A percentile compares a stretch with the other conserved stretches of the same genome.
These are phyloP conservation scores for Oophaga sylvatica DNA, from an alignment of 2,797 vertebrate genomes.

Conservation along the genomic window DNA sequence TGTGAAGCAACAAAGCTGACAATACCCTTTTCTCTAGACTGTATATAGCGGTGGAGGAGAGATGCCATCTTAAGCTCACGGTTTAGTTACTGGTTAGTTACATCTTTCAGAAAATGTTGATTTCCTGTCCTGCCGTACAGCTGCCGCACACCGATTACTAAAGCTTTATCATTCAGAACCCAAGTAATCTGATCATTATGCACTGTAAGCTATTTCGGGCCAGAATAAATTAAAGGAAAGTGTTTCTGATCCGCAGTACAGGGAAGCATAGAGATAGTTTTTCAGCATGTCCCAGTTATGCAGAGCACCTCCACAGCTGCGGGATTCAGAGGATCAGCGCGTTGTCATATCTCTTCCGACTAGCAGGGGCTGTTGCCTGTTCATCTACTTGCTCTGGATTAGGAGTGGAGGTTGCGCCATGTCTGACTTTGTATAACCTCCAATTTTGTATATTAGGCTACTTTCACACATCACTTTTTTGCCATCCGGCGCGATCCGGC, in stretches of 20 bases:
- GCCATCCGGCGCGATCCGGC: too few species aligned
- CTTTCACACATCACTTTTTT: too few species aligned
- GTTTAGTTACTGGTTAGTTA: slow-evolving; percentile 20
- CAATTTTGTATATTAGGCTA: not conserved
- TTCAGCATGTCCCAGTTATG: slow-evolving; percentile 60
- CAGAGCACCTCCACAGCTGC: slow-evolving; percentile 55
- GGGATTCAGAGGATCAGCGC: slow-evolving; percentile 57
- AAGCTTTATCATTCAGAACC: slow-evolving; percentile 48
- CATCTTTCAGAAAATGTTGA: slow-evolving; percentile 40
- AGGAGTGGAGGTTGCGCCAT: slow-evolving; percentile 25
- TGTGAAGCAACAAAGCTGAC: not conserved
- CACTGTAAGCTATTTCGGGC: slow-evolving; percentile 53
- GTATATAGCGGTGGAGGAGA: not conserved
- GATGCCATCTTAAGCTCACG: slow-evolving; percentile 9
- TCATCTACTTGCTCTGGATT: slow-evolving; percentile 37
- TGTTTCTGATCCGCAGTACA: slow-evolving; percentile 44
- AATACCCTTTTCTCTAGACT: not conserved
- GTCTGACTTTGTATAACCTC: slow-evolving; percentile 60
- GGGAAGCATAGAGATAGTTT: slow-evolving; percentile 41
- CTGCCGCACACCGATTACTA: slow-evolving; percentile 54
- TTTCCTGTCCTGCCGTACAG: slow-evolving; percentile 51
- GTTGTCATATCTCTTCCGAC: slow-evolving; percentile 49
- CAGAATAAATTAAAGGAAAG: slow-evolving; percentile 58
- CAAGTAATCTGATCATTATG: slow-evolving; percentile 59
- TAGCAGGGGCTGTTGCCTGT: slow-evolving; percentile 33